phyloP scores from a whole-genome alignment of 2,113 vertebrate species.

The Myxocyprinus asiaticus region DNA sequence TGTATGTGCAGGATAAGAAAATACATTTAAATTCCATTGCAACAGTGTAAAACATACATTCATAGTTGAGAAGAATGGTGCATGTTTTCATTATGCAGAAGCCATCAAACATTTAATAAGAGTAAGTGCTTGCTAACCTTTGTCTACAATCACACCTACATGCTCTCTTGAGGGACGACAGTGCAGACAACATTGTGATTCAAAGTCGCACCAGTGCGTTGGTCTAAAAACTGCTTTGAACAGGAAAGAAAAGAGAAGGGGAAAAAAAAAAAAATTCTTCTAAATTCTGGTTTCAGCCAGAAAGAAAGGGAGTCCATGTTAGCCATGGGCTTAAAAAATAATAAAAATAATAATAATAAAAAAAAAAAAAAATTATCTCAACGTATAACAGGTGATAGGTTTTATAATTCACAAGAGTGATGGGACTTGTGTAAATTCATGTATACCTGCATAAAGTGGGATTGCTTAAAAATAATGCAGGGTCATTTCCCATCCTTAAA shows the following conservation, averaged over 20 bases:
- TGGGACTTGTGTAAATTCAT: no score
- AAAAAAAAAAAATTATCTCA: no score
- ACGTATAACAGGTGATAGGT: no score
- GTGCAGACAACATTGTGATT: neutral
- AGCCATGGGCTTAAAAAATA: no score
- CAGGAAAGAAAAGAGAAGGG: no score
- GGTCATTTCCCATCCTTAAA: no score
- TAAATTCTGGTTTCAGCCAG: no score
- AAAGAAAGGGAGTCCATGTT: no score
- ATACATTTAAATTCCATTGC: neutral
- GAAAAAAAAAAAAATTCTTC: neutral
- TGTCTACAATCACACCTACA: constrained; percentile 63
- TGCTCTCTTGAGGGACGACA: constrained; percentile 37
- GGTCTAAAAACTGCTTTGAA: constrained; percentile 15
- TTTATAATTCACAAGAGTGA: no score
- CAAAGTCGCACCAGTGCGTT: neutral
- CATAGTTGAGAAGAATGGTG: neutral
- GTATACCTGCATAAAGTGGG: no score
- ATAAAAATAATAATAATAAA: no score
- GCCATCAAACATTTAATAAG: constrained; percentile 64
- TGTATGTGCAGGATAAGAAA: neutral
- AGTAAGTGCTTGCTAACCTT: constrained; percentile 57
- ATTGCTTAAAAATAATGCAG: no score
- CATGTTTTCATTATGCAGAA: constrained; percentile 52
- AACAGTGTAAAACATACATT: neutral